Conservation (phyloP, 2,888 invertebrate species). For the Boloria selene region DNA sequence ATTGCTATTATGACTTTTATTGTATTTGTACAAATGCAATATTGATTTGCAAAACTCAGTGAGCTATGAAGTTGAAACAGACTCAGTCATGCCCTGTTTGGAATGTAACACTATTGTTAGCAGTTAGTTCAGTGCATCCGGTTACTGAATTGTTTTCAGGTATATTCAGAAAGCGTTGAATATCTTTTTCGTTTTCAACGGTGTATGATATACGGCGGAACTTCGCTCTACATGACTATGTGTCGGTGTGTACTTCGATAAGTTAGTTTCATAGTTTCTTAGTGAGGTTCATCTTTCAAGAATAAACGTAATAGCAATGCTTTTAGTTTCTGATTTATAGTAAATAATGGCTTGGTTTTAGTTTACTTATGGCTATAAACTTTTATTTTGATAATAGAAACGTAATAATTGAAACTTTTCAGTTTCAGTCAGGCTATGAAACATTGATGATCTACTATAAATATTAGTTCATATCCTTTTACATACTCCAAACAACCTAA, state of each 20-base stretch:
- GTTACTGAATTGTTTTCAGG: conserved; percentile 66
- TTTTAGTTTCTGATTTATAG: conserved; percentile 14
- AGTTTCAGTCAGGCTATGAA: neutral
- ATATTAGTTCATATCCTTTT: too few relatives aligned
- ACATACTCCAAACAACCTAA: too few relatives aligned
- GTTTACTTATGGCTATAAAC: neutral
- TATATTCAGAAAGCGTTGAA: conserved; percentile 57
- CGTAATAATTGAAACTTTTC: neutral
- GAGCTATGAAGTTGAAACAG: conserved; percentile 65
- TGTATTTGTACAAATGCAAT: conserved; percentile 53
- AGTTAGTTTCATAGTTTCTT: conserved; percentile 12
- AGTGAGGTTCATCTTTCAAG: conserved; percentile 8
- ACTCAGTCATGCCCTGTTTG: conserved; percentile 59
- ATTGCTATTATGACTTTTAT: conserved; percentile 32
- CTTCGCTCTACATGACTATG: conserved; percentile 9
- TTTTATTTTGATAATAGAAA: neutral
- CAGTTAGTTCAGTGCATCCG: conserved; percentile 59
- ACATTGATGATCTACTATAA: too few relatives aligned
- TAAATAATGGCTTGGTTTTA: conserved; percentile 8
- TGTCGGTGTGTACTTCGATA: conserved; percentile 7
- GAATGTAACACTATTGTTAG: conserved; percentile 58
- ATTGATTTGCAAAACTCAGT: conserved; percentile 60
- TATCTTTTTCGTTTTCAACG: conserved; percentile 52
- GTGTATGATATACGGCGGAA: conserved; percentile 43
- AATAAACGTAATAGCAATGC: conserved; percentile 8